Conservation (phyloP, 2,113 vertebrate species). For the Sclerurus mexicanus region DNA sequence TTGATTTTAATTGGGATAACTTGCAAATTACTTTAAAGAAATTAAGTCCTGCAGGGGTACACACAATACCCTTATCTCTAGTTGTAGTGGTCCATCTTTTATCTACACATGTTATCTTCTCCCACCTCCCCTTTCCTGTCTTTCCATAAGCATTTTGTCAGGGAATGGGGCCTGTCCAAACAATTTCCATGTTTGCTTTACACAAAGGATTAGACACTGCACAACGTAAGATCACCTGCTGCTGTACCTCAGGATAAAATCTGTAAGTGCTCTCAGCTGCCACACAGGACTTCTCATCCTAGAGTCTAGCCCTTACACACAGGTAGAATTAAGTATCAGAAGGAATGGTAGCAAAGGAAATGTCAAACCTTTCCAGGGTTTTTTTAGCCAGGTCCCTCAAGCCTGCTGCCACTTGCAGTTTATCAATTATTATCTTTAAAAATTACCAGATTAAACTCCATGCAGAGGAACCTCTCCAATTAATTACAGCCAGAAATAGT, state of each 20-base stretch:
- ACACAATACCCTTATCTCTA: neutral
- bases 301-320: neutral
- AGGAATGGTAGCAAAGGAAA: neutral
- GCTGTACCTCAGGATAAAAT: neutral
- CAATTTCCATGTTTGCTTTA: neutral
- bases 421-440: neutral
- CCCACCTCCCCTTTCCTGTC: neutral
- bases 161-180: neutral
- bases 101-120: neutral
- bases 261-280: neutral
- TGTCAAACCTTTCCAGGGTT: neutral
- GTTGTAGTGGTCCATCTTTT: neutral
- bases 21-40: neutral
- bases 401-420: neutral
- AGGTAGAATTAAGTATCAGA: neutral
- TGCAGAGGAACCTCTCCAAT: neutral
- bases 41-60: neutral
- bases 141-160: neutral
- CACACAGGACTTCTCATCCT: neutral
- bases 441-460: conserved; percentile 33
- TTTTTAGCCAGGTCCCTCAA: neutral
- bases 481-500: conserved; percentile 46
- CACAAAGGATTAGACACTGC: neutral
- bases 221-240: neutral
- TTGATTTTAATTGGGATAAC: neutral